Conservation (phyloP, 35 echinoderm and acorn worm species). For the Lytechinus variegatus region DNA sequence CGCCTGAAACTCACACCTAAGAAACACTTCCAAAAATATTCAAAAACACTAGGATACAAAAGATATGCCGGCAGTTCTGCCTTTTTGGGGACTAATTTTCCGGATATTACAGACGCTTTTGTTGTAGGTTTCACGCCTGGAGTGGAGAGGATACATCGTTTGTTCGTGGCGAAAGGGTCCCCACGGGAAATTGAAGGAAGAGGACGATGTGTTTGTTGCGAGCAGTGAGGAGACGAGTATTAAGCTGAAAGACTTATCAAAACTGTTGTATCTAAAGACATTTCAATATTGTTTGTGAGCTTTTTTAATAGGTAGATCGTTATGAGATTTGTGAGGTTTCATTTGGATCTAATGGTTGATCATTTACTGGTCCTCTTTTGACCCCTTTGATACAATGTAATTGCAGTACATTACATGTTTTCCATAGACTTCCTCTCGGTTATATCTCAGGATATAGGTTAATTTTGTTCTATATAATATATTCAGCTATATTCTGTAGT, state of each 20-base stretch:
- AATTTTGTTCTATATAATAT: too few relatives aligned
- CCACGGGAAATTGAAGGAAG: neutral
- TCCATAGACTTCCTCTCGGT: too few relatives aligned
- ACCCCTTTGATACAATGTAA: too few relatives aligned
- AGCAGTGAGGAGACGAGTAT: neutral
- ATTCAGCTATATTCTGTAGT: too few relatives aligned
- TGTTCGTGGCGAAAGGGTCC: neutral
- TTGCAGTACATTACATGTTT: too few relatives aligned
- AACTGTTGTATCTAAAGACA: neutral
- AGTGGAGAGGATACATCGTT: neutral
- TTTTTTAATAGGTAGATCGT: neutral
- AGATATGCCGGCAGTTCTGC: neutral
- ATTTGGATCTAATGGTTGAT: too few relatives aligned
- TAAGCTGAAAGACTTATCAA: neutral
- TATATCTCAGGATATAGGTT: too few relatives aligned
- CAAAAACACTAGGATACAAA: neutral
- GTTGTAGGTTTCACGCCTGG: neutral
- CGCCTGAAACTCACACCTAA: neutral
- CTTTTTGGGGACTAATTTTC: neutral
- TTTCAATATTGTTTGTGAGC: neutral
- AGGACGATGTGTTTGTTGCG: neutral
- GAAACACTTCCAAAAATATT: neutral
- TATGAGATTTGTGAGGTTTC: too few relatives aligned
- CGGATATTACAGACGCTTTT: conserved; percentile 7
- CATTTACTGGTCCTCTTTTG: too few relatives aligned